Evolutionary conservation across 30 jellyfish, hydroid and myxozoan species (phyloP), one percentile per base, ranked within the genome.

Genomic region (Clytia hemisphaerica): DNA sequence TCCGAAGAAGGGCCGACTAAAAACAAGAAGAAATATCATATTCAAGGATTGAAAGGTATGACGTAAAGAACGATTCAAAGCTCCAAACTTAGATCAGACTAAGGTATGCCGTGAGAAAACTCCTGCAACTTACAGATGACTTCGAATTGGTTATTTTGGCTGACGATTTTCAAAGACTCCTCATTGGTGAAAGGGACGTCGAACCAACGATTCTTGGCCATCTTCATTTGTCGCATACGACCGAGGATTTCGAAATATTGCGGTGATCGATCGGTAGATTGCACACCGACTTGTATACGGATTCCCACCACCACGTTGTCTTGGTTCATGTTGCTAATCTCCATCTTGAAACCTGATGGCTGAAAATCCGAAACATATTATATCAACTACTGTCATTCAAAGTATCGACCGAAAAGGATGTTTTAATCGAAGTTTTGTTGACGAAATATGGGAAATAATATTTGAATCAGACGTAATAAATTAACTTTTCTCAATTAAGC

Each of bases 1-100:
- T 88, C 97, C 6, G 97, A 66, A 10, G 97, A 88, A 2, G 94
- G 93, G 31, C 97, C 97, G 53, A 88, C 97, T 88, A 38, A 38
- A 59, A 28, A 58, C 0, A 49, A 7, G 16, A 25, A 28, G 12
- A 19, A 6, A 19, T 50, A 30, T 19, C 6, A 10, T 6, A 50
- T 6, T 50, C n/a, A n/a, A n/a, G n/a, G 53, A 9, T 40, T 40
- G 10, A 40, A 40, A 40, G n/a, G n/a, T n/a, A n/a, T n/a, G n/a
- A n/a, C n/a, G n/a, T n/a, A n/a, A n/a, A n/a, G n/a, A n/a, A n/a
- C n/a, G n/a, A n/a, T n/a, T n/a, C n/a, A n/a, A n/a, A n/a, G n/a
- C n/a, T n/a, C n/a, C n/a, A n/a, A n/a, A n/a, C n/a, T n/a, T n/a
- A n/a, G n/a, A n/a, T n/a, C n/a, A n/a, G n/a, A n/a, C n/a, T n/a